phyloP scores from a whole-genome alignment of 2,113 vertebrate genomes.

The Hippocampus barbouri region DNA sequence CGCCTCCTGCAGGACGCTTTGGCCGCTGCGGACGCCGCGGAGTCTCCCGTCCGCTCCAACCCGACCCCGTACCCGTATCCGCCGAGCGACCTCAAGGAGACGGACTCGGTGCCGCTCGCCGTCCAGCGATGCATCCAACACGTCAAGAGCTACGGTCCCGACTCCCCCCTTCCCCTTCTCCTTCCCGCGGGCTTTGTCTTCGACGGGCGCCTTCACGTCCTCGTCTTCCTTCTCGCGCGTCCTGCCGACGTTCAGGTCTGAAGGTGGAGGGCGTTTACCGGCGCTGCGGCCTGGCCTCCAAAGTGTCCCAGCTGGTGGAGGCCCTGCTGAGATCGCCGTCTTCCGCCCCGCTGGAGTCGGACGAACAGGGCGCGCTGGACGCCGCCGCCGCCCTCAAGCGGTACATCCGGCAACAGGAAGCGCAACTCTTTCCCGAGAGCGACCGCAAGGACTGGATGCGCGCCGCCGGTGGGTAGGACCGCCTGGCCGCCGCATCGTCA shows the following conservation, averaged over 20 bases:
- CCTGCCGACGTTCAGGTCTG: conserved; percentile 52
- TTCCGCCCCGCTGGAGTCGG: conserved; percentile 45
- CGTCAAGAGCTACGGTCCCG: conserved; percentile 61
- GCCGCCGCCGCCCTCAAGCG: conserved; percentile 66
- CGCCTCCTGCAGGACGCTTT: conserved; percentile 45
- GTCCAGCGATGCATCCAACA: conserved; percentile 71
- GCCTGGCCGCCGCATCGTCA: not conserved
- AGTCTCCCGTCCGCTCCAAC: not conserved
- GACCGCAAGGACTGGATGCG: conserved; percentile 53
- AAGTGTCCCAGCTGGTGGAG: conserved; percentile 60
- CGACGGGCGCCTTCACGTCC: not conserved
- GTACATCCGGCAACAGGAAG: conserved; percentile 54
- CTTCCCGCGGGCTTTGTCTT: too few species aligned
- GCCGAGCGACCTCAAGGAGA: not conserved
- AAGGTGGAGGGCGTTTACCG: conserved; percentile 75
- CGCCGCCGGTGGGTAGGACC: conserved; percentile 58
- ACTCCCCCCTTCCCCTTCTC: not conserved
- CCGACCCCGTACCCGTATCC: conserved; percentile 25
- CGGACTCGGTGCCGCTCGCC: conserved; percentile 43
- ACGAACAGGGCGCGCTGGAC: conserved; percentile 66
- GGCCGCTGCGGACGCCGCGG: conserved; percentile 14
- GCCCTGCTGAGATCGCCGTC: conserved; percentile 52
- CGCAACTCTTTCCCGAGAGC: conserved; percentile 42
- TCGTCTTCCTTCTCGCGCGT: not conserved
- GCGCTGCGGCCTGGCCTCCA: conserved; percentile 62